A percentile compares a stretch with the other conserved stretches of the same genome.
These are phyloP conservation scores for Drosophila nr. medialis DNA, from an alignment of 2,888 invertebrate genomes.

Conservation along the genomic window DNA sequence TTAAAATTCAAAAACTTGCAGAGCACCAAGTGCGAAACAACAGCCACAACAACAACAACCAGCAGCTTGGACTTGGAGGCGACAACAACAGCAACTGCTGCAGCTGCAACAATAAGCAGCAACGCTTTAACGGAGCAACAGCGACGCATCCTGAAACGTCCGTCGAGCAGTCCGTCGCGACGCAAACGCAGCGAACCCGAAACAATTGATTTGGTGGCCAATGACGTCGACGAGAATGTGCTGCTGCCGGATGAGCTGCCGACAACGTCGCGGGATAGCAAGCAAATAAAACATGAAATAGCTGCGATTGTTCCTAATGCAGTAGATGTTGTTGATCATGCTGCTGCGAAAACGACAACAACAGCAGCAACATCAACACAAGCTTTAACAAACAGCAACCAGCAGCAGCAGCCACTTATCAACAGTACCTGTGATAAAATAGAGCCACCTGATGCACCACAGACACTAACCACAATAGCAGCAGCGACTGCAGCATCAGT, in stretches of 20 bases:
- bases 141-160: conserved; percentile 73
- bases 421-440: conserved; percentile 84
- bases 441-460: conserved; percentile 64
- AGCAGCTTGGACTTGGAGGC: conserved; percentile 27
- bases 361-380: conserved; percentile 8
- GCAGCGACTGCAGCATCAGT: conserved; percentile 33
- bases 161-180: conserved; percentile 70
- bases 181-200: conserved; percentile 53
- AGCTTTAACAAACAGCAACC: conserved; percentile 42
- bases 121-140: conserved; percentile 63
- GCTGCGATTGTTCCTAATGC: conserved; percentile 60
- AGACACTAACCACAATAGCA: conserved; percentile 40
- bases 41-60: conserved; percentile 43
- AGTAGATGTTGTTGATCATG: conserved; percentile 54
- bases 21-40: conserved; percentile 72
- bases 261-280: conserved; percentile 68
- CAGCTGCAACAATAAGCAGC: conserved; percentile 36
- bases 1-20: conserved; percentile 21
- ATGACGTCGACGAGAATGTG: conserved; percentile 23
- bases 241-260: conserved; percentile 45
- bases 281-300: conserved; percentile 68
- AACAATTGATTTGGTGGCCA: conserved; percentile 33
- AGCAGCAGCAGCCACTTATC: conserved; percentile 68
- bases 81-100: conserved; percentile 31
- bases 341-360: conserved; percentile 42